phyloP scores from a whole-genome alignment of 2,888 invertebrate species.

The Drosophila cyrtoloma region DNA sequence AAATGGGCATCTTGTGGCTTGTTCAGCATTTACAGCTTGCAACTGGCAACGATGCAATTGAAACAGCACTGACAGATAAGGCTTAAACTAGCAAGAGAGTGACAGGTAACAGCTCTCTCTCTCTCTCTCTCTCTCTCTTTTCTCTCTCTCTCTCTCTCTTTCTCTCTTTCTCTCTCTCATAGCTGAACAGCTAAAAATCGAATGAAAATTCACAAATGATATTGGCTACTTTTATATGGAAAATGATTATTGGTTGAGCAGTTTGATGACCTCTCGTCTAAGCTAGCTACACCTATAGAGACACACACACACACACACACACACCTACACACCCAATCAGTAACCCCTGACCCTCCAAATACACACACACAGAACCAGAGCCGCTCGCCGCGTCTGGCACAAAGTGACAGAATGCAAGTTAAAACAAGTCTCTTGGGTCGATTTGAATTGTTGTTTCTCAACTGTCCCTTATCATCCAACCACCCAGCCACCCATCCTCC shows the following conservation, averaged over 20 bases:
- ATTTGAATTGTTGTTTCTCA: slow-evolving; percentile 38
- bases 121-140: neutral
- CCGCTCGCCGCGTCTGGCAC: slow-evolving; percentile 3
- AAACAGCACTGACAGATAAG: neutral
- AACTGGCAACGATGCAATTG: slow-evolving; percentile 13
- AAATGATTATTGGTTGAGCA: slow-evolving; percentile 1
- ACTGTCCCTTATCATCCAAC: neutral
- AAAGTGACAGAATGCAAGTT: slow-evolving; percentile 55
- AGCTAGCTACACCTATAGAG: neutral
- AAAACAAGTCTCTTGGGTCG: slow-evolving; percentile 50
- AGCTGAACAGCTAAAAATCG: neutral
- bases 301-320: neutral
- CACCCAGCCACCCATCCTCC: neutral
- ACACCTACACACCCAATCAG: slow-evolving; percentile 1
- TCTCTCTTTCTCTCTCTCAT: no score
- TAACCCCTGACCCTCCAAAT: neutral
- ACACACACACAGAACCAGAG: neutral
- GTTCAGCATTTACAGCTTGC: neutral
- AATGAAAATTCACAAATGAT: neutral
- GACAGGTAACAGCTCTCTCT: neutral
- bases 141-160: no score
- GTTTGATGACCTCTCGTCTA: slow-evolving; percentile 29
- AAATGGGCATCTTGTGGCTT: slow-evolving; percentile 1
- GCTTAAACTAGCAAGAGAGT: neutral
- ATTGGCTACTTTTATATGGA: neutral